A percentile compares a stretch with the other conserved stretches of the same genome.
These are phyloP conservation scores for Puffinus mauretanicus DNA, from an alignment of 2,113 vertebrate genomes.

Conservation along the genomic window DNA sequence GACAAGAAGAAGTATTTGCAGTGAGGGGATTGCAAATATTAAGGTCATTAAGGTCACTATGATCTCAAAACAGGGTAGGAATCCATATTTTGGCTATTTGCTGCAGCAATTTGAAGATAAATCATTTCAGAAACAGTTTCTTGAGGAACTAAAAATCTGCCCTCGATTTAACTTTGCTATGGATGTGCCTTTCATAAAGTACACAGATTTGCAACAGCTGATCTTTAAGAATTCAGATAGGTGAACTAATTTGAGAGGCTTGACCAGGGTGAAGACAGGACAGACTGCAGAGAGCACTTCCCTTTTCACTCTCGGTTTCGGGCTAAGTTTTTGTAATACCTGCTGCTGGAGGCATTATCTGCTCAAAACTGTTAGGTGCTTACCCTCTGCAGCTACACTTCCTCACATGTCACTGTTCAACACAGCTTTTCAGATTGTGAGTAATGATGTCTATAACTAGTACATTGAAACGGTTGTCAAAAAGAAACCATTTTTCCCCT, in stretches of 20 bases:
- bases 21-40: constrained; percentile 46
- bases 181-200: not conserved
- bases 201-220: not conserved
- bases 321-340: not conserved
- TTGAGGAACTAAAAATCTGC: constrained; percentile 11
- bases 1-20: constrained; percentile 30
- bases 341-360: not conserved
- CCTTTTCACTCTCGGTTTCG: not conserved
- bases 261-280: not conserved
- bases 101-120: constrained; percentile 12
- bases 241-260: not conserved
- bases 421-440: not conserved
- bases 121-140: constrained; percentile 36
- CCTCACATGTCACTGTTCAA: not conserved
- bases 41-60: constrained; percentile 55
- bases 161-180: not conserved
- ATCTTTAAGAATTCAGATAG: not conserved
- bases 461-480: not conserved
- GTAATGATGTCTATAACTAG: not conserved
- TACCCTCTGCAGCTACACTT: not conserved
- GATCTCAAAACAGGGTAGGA: constrained; percentile 51
- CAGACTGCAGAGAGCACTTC: not conserved
- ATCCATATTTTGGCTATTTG: constrained; percentile 33
- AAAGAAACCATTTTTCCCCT: not conserved
- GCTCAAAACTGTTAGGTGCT: not conserved